phyloP scores from a whole-genome alignment of 92 coral and sea anemone genomes.

The Phymanthus crucifer region DNA sequence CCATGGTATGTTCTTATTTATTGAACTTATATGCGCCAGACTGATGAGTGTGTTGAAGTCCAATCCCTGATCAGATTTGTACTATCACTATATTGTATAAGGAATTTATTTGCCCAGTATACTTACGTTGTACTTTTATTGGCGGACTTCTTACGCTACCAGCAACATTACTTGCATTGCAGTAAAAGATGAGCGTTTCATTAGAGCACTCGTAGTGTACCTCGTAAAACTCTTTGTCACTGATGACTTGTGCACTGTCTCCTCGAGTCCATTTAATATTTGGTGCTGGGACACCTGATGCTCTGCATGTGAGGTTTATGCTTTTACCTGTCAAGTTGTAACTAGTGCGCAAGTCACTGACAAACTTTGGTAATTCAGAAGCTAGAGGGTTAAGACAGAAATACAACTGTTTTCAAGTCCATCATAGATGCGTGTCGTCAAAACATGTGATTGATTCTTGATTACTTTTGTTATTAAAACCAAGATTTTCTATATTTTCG shows the following conservation, averaged over 20 bases:
- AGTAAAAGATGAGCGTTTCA: neutral
- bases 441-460: too few relatives aligned
- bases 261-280: constrained; percentile 55
- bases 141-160: neutral
- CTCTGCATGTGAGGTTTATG: constrained; percentile 70
- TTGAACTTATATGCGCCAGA: too few relatives aligned
- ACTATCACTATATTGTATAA: too few relatives aligned
- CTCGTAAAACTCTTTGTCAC: neutral
- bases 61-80: too few relatives aligned
- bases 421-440: too few relatives aligned
- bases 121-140: neutral
- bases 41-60: too few relatives aligned
- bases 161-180: neutral
- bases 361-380: neutral
- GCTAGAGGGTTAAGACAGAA: too few relatives aligned
- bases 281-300: constrained; percentile 73
- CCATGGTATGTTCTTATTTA: too few relatives aligned
- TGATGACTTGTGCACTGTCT: neutral
- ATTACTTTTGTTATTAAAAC: too few relatives aligned
- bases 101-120: neutral
- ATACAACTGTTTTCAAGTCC: too few relatives aligned
- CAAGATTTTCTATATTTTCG: too few relatives aligned
- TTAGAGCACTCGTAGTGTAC: neutral
- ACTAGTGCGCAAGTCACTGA: neutral
- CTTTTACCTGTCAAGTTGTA: neutral